Conservation (phyloP, 1,140 invertebrate genomes). For the Agrilus planipennis region DNA sequence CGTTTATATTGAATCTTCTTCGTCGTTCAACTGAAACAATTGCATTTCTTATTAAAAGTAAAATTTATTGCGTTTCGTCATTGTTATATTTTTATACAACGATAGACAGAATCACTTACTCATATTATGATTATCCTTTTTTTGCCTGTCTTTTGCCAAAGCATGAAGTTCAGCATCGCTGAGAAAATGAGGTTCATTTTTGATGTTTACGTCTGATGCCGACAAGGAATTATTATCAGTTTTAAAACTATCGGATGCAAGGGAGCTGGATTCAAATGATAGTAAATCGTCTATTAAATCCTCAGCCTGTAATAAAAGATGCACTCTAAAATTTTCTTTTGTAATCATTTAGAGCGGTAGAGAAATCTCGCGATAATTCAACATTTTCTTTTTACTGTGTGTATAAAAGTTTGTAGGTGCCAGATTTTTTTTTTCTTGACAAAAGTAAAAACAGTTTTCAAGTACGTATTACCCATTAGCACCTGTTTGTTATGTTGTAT, state of each 20-base stretch:
- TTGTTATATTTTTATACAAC: no score
- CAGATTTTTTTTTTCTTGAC: no score
- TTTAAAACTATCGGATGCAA: conserved; percentile 43
- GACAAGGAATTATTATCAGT: conserved; percentile 42
- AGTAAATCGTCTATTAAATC: conserved; percentile 68
- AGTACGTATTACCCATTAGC: no score
- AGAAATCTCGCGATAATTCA: no score
- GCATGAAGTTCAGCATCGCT: conserved; percentile 64
- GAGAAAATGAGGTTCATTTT: conserved; percentile 49
- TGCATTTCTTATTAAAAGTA: background rate
- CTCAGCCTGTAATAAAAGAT: conserved; percentile 48
- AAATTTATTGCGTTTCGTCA: background rate
- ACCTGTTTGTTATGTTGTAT: no score
- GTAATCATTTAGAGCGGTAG: no score
- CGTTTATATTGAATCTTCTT: conserved; percentile 95
- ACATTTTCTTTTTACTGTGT: no score
- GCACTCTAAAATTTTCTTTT: no score
- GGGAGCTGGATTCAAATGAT: conserved; percentile 50
- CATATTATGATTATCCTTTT: conserved; percentile 99
- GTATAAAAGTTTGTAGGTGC: no score
- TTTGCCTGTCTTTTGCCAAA: conserved; percentile 84
- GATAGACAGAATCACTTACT: no score
- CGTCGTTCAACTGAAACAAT: conserved; percentile 74
- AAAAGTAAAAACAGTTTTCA: no score
- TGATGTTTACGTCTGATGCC: conserved; percentile 43